These are phyloP conservation scores for Bombus superbus DNA, from an alignment of 1,140 invertebrate species.

Conservation along the genomic window DNA sequence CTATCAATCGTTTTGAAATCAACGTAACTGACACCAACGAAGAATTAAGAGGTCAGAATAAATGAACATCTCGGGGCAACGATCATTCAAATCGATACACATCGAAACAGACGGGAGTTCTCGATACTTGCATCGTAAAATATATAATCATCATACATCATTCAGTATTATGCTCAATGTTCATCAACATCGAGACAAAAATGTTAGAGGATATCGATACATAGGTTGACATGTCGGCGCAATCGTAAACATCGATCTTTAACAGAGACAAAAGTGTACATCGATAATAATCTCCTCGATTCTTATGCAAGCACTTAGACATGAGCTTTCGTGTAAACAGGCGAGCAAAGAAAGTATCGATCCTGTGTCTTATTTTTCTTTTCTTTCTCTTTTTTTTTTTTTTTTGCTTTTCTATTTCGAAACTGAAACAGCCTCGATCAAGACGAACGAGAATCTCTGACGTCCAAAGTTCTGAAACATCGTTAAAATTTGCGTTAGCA, in stretches of 20 bases:
- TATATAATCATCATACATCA: conserved; percentile 38
- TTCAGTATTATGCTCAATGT: conserved; percentile 40
- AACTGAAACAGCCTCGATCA: conserved; percentile 10
- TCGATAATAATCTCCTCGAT: conserved; percentile 19
- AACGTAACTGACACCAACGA: conserved; percentile 38
- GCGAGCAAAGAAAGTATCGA: conserved; percentile 14
- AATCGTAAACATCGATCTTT: conserved; percentile 33
- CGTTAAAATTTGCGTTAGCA: not conserved
- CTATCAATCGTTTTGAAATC: conserved; percentile 10
- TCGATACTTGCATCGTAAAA: conserved; percentile 51
- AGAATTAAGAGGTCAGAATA: conserved; percentile 22
- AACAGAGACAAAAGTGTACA: conserved; percentile 38
- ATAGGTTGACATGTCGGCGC: conserved; percentile 22
- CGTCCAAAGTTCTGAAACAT: not conserved
- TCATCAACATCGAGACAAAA: conserved; percentile 44
- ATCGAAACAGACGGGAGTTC: conserved; percentile 27
- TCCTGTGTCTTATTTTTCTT: too few species aligned
- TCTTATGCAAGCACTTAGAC: conserved; percentile 36
- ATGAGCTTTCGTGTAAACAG: conserved; percentile 43
- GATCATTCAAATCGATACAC: conserved; percentile 45
- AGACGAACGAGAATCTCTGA: not conserved
- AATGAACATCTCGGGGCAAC: conserved; percentile 40
- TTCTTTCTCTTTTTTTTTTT: not conserved
- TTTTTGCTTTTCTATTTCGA: not conserved
- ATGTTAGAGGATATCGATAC: conserved; percentile 31